Base-by-base conservation (phyloP, 2,888 invertebrate genomes). In the Corythucha ciliata region DNA sequence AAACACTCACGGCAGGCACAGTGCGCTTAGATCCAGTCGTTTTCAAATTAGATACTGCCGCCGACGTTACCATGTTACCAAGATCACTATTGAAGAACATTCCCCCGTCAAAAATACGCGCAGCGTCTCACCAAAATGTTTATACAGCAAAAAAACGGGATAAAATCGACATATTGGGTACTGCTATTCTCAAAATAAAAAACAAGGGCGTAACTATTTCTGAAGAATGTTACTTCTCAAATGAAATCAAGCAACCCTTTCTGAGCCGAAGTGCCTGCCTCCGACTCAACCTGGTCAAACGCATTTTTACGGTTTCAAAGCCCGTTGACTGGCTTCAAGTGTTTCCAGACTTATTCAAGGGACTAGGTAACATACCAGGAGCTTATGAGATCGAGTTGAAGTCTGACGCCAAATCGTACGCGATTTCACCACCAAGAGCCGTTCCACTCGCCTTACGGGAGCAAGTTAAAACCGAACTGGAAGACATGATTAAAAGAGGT, bases 1-100 rank as follows among this genome's bases (percentile, higher is more conserved):
- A 36, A 14, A 14, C 10, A 14, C 14, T 36, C n/a, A 29, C n/a
- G 29, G n/a, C n/a, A 29, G 29, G 8, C 10, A 10, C 29, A 29
- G 29, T 10, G n/a, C n/a, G 8, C n/a, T 21, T 45, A n/a, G 24
- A 45, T 14, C 33, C n/a, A 3, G 45, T 45, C 4, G 34, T 22
- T n/a, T 45, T 45, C 20, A 45, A 45, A 20, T 22, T 45, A 12
- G 45, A 45, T 45, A 45, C 45, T 21, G 45, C 33, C 21, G 45
- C 45, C 10, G 45, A 45, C 24, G 33, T 45, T 18, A 45, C 45
- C 6, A 33, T 45, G 20, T 8, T 45, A 21, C 45, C 45, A 8
- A 27, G 24, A n/a, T 6, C 25, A 10, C 16, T 12, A 4, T 8
- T 42, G 7, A 42, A 42, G 14, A 20, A 42, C 4, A 3, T 4